A percentile compares a stretch with the other conserved stretches of the same genome.
These are phyloP conservation scores for Onthophagus sagittarius DNA, from an alignment of 2,888 invertebrate genomes.

Conservation along the genomic window DNA sequence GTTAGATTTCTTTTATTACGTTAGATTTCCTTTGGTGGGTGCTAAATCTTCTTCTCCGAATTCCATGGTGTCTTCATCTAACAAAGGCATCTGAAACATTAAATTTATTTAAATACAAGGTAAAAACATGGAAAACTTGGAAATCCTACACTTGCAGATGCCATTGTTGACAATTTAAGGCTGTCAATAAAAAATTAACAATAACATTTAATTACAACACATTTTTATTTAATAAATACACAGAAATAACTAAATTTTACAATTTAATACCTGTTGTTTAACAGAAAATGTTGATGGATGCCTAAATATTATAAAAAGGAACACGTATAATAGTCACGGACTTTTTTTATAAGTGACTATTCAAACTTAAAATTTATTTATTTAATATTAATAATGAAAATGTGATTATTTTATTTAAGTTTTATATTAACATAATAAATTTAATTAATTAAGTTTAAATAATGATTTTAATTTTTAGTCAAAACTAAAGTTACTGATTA, in stretches of 20 bases:
- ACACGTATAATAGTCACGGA: background rate
- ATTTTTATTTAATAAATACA: constrained; percentile 5
- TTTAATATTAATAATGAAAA: background rate
- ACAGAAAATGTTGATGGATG: background rate
- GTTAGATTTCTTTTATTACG: constrained; percentile 29
- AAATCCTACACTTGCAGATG: constrained; percentile 27
- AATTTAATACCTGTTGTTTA: background rate
- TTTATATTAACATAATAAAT: background rate
- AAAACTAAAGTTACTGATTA: background rate
- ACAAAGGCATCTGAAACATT: constrained; percentile 70
- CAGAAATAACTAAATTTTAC: background rate
- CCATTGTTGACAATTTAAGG: constrained; percentile 18
- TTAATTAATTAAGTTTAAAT: background rate
- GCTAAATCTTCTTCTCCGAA: constrained; percentile 80
- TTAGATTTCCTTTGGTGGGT: constrained; percentile 37
- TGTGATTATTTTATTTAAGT: background rate
- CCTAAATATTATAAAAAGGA: background rate
- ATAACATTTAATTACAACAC: background rate
- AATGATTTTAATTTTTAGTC: background rate
- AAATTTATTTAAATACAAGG: constrained; percentile 9
- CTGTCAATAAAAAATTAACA: background rate
- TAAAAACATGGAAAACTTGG: constrained; percentile 5
- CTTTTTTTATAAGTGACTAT: background rate
- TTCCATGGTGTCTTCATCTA: constrained; percentile 81
- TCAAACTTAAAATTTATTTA: background rate